These are phyloP conservation scores for Eledone cirrhosa DNA, from an alignment of 2,888 invertebrate species.

Conservation along the genomic window DNA sequence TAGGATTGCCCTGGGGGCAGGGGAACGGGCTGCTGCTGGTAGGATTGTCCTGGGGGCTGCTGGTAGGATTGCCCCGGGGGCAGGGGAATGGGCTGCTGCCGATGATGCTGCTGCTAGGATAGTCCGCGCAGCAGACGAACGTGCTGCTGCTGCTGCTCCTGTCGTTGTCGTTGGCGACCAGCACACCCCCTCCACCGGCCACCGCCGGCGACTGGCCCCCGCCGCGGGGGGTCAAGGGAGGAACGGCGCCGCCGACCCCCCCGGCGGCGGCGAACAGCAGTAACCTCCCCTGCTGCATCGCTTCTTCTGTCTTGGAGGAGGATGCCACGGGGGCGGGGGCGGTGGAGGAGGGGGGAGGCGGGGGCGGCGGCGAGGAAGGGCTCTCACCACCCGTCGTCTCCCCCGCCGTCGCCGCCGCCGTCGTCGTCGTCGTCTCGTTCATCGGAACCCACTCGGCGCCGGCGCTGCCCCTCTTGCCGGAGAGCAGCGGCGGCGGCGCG, in stretches of 20 bases:
- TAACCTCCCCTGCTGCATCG: no score
- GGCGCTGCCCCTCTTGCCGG: conserved; percentile 28
- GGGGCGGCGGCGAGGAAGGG: no score
- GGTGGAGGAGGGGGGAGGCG: not conserved
- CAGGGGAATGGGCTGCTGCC: not conserved
- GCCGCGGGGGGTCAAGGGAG: no score
- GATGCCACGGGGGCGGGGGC: not conserved
- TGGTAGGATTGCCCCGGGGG: not conserved
- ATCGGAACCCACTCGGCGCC: conserved; percentile 3
- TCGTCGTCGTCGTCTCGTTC: conserved; percentile 22
- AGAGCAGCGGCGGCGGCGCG: not conserved
- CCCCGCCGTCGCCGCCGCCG: not conserved
- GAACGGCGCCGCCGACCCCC: no score
- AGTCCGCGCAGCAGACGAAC: not conserved
- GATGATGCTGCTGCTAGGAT: no score
- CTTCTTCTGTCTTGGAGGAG: no score
- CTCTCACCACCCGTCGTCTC: conserved; percentile 1
- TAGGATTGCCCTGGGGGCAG: not conserved
- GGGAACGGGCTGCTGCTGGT: not conserved
- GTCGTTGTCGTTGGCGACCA: no score
- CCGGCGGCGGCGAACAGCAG: no score
- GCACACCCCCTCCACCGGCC: no score
- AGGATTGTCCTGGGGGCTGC: not conserved
- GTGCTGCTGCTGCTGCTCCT: no score
- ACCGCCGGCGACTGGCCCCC: no score